A percentile compares a stretch with the other conserved stretches of the same genome.
These are phyloP conservation scores for Drosophila aldrichi DNA, from an alignment of 2,888 invertebrate genomes.

Conservation along the genomic window DNA sequence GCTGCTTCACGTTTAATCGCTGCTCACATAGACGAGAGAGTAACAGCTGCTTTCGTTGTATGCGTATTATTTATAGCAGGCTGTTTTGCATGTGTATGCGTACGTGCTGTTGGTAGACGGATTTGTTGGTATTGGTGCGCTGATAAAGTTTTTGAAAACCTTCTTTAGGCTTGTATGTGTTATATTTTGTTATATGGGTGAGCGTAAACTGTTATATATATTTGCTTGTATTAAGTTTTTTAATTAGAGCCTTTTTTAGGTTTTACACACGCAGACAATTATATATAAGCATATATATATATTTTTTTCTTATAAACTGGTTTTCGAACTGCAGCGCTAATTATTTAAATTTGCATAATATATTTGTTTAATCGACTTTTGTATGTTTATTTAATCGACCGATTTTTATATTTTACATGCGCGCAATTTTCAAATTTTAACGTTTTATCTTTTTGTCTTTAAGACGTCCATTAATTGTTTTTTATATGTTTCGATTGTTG, in stretches of 20 bases:
- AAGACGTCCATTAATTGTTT: constrained; percentile 23
- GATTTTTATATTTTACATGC: constrained; percentile 21
- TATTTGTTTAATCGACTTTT: constrained; percentile 32
- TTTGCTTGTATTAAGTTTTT: constrained; percentile 42
- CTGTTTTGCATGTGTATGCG: not conserved
- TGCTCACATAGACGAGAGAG: constrained; percentile 44
- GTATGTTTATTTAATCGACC: constrained; percentile 26
- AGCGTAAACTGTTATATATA: constrained; percentile 22
- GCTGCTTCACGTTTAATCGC: constrained; percentile 62
- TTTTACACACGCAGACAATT: constrained; percentile 34
- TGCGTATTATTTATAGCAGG: constrained; percentile 59
- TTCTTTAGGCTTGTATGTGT: constrained; percentile 34
- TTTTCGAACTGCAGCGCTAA: constrained; percentile 57
- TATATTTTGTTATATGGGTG: constrained; percentile 27
- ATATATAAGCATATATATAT: not conserved
- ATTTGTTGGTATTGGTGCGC: constrained; percentile 20
- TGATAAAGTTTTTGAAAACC: constrained; percentile 66
- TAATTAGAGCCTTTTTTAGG: constrained; percentile 36
- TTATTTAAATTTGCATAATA: constrained; percentile 57
- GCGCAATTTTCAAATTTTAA: constrained; percentile 17
- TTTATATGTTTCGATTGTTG: constrained; percentile 24
- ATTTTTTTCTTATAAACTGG: constrained; percentile 38
- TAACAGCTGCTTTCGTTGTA: constrained; percentile 39
- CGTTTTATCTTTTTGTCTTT: constrained; percentile 8
- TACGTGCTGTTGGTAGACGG: constrained; percentile 24